phyloP scores from a whole-genome alignment of 2,113 vertebrate genomes.

The Phasianus colchicus region DNA sequence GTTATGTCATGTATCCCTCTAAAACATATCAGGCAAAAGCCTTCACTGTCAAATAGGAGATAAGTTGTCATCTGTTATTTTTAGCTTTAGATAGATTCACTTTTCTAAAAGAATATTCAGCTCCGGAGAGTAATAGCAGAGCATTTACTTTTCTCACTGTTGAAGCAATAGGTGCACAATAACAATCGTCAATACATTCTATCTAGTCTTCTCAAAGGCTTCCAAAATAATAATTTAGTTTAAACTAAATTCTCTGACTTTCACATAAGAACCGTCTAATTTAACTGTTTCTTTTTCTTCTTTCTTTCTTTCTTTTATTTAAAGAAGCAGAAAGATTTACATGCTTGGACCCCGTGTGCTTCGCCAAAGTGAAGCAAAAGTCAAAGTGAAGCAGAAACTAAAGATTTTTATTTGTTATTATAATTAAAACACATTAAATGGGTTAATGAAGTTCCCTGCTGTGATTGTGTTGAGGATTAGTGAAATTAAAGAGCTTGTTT shows the following conservation, averaged over 20 bases:
- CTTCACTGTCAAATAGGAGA: background rate
- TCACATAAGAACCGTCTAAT: background rate
- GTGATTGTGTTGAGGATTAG: background rate
- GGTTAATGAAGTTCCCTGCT: background rate
- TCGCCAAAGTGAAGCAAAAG: background rate
- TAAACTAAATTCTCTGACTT: background rate
- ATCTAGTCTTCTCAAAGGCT: background rate
- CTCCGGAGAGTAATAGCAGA: background rate
- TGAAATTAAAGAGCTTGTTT: background rate
- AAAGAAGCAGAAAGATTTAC: background rate
- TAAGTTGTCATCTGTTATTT: background rate
- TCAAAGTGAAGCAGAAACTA: background rate
- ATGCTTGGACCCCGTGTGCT: background rate
- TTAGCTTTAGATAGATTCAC: background rate
- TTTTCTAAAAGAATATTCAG: background rate
- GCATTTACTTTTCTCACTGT: background rate
- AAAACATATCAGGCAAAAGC: background rate
- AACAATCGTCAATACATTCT: background rate
- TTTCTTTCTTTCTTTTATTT: background rate
- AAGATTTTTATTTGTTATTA: background rate
- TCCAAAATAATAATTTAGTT: background rate
- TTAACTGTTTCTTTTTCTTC: rapidly evolving
- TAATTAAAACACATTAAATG: background rate
- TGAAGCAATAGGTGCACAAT: background rate
- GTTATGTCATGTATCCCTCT: background rate